Evolutionary conservation across 1,140 invertebrate genomes (phyloP).

Genomic region (Euwallacea fornicatus): DNA sequence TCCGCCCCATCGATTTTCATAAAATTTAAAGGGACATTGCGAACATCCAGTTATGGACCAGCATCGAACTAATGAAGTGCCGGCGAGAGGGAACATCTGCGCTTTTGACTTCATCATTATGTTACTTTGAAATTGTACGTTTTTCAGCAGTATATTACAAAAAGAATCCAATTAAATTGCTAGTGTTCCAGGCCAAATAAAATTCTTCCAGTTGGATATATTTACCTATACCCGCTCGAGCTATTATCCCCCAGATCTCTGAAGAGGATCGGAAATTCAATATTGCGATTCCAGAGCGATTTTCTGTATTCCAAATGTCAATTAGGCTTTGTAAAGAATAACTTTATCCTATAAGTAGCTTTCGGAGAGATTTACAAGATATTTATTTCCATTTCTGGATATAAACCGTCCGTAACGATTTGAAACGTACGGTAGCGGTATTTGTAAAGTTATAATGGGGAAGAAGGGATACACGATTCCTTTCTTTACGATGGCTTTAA

Average conservation of each 20-base stretch:
- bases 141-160: too few species aligned
- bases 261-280: too few species aligned
- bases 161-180: too few species aligned
- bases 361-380: slow-evolving; percentile 4
- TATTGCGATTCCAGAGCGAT: too few species aligned
- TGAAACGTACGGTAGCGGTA: background rate
- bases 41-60: background rate
- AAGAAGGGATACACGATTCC: too few species aligned
- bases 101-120: background rate
- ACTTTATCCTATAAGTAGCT: slow-evolving; percentile 4
- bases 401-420: background rate
- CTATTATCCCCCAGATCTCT: background rate
- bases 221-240: background rate
- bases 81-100: background rate
- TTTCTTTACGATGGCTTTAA: too few species aligned
- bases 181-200: background rate
- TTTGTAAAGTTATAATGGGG: too few species aligned
- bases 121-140: too few species aligned
- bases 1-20: slow-evolving; percentile 12
- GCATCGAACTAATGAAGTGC: slow-evolving; percentile 1
- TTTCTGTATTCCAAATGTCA: slow-evolving; percentile 6
- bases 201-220: background rate
- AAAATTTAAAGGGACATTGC: background rate
- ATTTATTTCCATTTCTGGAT: slow-evolving; percentile 9
- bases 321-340: slow-evolving; percentile 11